A percentile compares a stretch with the other conserved stretches of the same genome.
These are phyloP conservation scores for Busseola fusca DNA, from an alignment of 2,888 invertebrate species.

Conservation along the genomic window DNA sequence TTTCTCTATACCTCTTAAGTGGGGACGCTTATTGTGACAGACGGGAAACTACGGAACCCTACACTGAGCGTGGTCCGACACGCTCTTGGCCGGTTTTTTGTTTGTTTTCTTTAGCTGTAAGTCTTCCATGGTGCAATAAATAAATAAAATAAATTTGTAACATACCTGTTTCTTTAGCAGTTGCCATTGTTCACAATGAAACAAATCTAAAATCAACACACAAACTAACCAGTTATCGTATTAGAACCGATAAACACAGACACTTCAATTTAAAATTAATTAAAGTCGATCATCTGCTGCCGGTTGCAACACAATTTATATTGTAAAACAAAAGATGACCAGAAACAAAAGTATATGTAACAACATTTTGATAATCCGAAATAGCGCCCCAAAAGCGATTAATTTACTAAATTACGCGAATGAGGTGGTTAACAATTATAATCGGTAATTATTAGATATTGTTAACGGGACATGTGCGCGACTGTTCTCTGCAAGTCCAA, in stretches of 20 bases:
- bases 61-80: too few relatives aligned
- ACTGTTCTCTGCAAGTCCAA: constrained; percentile 7
- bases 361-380: background rate
- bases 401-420: background rate
- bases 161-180: constrained; percentile 27
- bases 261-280: constrained; percentile 12
- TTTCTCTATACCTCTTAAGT: too few relatives aligned
- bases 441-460: constrained; percentile 1
- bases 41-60: too few relatives aligned
- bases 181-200: constrained; percentile 31
- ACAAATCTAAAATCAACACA: constrained; percentile 7
- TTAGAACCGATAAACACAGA: background rate
- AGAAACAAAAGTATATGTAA: background rate
- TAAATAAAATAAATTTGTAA: too few relatives aligned
- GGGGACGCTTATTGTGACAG: too few relatives aligned
- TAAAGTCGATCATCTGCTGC: background rate
- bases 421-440: background rate
- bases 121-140: too few relatives aligned
- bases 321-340: background rate
- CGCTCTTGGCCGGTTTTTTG: too few relatives aligned
- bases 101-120: too few relatives aligned
- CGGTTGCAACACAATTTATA: constrained; percentile 9
- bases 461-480: background rate
- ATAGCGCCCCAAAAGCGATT: background rate
- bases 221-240: background rate